Conservation (phyloP, 2,113 vertebrate genomes). For the Microcebus jonahi region DNA sequence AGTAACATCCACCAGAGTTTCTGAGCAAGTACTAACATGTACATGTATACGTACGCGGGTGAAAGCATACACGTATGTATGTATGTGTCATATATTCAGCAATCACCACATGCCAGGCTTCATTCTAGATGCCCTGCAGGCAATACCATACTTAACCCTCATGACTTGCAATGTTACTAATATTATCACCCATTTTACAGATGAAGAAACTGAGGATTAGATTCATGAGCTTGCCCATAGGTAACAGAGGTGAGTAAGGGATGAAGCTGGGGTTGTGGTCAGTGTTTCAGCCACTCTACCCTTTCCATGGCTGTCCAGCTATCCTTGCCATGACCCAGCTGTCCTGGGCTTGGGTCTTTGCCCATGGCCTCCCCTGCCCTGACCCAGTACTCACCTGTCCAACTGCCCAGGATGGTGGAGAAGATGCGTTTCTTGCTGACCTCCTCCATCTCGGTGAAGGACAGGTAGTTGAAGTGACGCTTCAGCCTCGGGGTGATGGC, state of each 20-base stretch:
- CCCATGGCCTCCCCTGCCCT: neutral
- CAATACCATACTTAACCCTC: neutral
- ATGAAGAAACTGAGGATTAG: constrained; percentile 10
- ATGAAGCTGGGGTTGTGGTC: neutral
- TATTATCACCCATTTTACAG: neutral
- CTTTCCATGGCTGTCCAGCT: neutral
- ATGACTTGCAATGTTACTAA: neutral
- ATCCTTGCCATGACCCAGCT: neutral
- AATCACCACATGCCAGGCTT: neutral
- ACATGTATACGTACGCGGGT: too few species aligned
- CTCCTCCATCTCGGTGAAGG: constrained; percentile 92
- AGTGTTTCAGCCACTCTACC: neutral
- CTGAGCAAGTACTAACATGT: neutral
- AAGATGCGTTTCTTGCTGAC: constrained; percentile 92
- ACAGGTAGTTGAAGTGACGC: constrained; percentile 94
- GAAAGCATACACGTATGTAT: fast-evolving
- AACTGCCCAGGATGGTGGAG: constrained; percentile 92
- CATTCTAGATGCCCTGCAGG: neutral
- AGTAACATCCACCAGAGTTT: neutral
- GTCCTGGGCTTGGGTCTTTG: neutral
- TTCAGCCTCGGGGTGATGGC: constrained; percentile 90
- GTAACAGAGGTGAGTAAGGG: neutral
- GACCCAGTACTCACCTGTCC: constrained; percentile 89
- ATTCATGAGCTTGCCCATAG: neutral
- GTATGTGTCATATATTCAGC: neutral